Base-by-base conservation (phyloP, 2,888 invertebrate species). In the Archips xylosteana region DNA sequence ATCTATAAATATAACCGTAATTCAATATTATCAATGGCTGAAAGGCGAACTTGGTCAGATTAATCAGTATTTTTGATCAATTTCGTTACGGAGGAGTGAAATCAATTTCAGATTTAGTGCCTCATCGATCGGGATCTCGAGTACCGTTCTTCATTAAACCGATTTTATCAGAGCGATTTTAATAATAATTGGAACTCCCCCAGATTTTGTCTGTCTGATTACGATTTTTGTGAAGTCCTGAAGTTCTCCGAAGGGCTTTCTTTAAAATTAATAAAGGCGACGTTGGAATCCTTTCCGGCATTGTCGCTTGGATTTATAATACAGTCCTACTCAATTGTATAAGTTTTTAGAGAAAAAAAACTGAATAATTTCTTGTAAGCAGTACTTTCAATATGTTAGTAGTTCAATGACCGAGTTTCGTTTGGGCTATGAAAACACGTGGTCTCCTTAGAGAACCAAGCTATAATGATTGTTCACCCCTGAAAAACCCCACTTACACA, bases 131-230 rank as follows among this genome's bases (percentile, higher is more conserved):
- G 85, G 83, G 88, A 91, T 91, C 87, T 86, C 83, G 82, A 82
- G 85, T 87, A 88, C 92, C 89, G 91, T 91, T 91, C 92, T 92
- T 92, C 92, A 92, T 94, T 94, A 92, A 90, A 87, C 89, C 86
- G 94, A 94, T 94, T 91, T 92, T 94, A 92, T 94, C 94, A 83
- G 83, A 84, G 82, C 83, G 86, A 87, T 93, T 92, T 92, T 91
- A 87, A 87, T 93, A 92, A 94, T 90, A 92, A 94, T 90, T 89
- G 90, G 86, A 85, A 86, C 88, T 85, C 85, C 81, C 81, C 84
- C 87, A 85, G 87, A 87, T 86, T 91, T 89, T 88, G 91, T 90
- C 87, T 85, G 80, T 80, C 78, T 83, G 89, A 92, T 92, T 89
- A 88, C 89, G 87, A 87, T 87, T 89, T 88, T 90, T 83, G 86